phyloP scores from a whole-genome alignment of 1,140 invertebrate species.

The Papilio xuthus region DNA sequence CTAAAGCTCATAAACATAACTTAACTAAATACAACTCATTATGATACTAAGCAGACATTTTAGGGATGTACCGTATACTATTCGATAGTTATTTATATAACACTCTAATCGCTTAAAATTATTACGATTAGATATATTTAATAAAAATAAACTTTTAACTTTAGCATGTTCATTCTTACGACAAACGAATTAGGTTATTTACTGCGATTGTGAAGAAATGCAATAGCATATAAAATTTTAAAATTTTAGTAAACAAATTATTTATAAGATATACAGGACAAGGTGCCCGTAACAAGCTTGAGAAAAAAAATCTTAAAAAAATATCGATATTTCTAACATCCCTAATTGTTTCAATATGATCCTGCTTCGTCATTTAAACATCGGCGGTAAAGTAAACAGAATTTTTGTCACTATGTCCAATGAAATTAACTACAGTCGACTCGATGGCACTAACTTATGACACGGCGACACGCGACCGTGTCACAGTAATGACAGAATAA shows the following conservation, averaged over 20 bases:
- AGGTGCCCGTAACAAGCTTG: too few relatives aligned
- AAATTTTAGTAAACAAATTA: too few relatives aligned
- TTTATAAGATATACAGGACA: too few relatives aligned
- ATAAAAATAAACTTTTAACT: too few relatives aligned
- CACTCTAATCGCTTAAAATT: not conserved
- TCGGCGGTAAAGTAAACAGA: conserved; percentile 71
- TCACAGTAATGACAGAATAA: conserved; percentile 79
- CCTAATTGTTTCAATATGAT: conserved; percentile 48
- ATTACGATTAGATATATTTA: not conserved
- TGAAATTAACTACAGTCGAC: conserved; percentile 70
- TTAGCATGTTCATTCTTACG: too few relatives aligned
- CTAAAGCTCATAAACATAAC: conserved; percentile 62
- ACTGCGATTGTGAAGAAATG: not conserved
- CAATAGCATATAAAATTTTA: too few relatives aligned
- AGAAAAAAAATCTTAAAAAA: not conserved
- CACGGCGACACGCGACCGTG: conserved; percentile 67
- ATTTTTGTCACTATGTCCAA: conserved; percentile 79
- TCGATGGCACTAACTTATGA: conserved; percentile 76
- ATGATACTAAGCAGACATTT: conserved; percentile 58
- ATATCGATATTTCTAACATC: not conserved
- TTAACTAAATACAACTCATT: conserved; percentile 69
- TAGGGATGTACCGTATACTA: conserved; percentile 15
- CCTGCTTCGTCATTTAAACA: conserved; percentile 64
- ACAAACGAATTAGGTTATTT: too few relatives aligned
- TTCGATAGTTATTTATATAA: not conserved